A percentile compares a stretch with the other conserved stretches of the same genome.
These are phyloP conservation scores for Silurus lanzhouensis DNA, from an alignment of 2,797 vertebrate species.

Conservation along the genomic window DNA sequence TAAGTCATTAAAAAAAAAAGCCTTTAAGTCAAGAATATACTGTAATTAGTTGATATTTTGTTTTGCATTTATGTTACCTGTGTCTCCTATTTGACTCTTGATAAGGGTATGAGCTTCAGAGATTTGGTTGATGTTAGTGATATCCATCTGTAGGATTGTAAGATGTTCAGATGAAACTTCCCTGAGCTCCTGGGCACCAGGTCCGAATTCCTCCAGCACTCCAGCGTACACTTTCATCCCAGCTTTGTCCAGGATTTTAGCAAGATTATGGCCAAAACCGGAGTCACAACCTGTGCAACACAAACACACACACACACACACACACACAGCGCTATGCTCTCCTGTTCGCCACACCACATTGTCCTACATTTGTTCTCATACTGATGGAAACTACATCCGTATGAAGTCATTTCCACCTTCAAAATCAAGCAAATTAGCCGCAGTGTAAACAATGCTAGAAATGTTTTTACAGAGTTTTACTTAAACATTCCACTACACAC, in stretches of 20 bases:
- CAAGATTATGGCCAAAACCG: conserved; percentile 65
- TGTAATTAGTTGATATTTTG: not conserved
- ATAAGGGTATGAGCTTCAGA: conserved; percentile 48
- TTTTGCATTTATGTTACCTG: conserved; percentile 53
- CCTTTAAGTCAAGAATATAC: too few species aligned
- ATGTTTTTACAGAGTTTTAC: not conserved
- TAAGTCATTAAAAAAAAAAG: not conserved
- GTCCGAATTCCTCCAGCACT: conserved; percentile 60
- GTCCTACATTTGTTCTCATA: not conserved
- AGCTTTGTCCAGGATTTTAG: conserved; percentile 49
- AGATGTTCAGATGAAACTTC: conserved; percentile 38
- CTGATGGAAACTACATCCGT: not conserved
- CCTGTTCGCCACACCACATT: not conserved
- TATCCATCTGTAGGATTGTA: conserved; percentile 66
- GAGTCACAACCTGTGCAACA: conserved; percentile 65
- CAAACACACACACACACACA: conserved; percentile 4
- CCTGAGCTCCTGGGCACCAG: conserved; percentile 60
- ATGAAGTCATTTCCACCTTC: too few species aligned
- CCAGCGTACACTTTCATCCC: conserved; percentile 68
- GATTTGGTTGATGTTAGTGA: conserved; percentile 62
- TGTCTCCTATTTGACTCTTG: conserved; percentile 46
- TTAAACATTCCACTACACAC: not conserved
- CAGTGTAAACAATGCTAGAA: not conserved
- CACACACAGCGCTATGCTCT: not conserved
- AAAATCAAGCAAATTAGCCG: not conserved